These are phyloP conservation scores for Perdita meconis DNA, from an alignment of 2,888 invertebrate genomes.

Conservation along the genomic window DNA sequence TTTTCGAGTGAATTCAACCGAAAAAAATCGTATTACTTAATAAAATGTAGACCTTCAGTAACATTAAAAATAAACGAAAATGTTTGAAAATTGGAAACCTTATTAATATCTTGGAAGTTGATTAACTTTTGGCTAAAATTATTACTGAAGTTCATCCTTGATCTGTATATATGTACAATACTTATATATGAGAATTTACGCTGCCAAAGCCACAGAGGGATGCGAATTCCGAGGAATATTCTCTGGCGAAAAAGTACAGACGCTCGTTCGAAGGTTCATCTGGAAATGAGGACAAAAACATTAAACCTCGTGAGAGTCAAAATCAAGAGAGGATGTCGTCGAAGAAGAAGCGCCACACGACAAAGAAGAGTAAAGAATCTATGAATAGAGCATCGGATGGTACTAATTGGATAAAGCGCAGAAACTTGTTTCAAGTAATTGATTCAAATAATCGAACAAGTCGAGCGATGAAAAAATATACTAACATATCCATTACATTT, in stretches of 20 bases:
- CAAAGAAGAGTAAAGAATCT: conserved; percentile 16
- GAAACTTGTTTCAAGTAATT: conserved; percentile 24
- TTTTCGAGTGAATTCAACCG: too few relatives aligned
- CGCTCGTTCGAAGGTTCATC: background rate
- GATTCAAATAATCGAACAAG: background rate
- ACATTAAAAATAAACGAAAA: too few relatives aligned
- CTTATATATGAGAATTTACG: background rate
- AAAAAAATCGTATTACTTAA: too few relatives aligned
- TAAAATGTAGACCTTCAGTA: too few relatives aligned
- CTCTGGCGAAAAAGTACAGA: conserved; percentile 26
- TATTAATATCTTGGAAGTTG: too few relatives aligned
- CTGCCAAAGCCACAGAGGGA: conserved; percentile 34
- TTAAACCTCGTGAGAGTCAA: background rate
- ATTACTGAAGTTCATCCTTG: too few relatives aligned
- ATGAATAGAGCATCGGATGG: background rate
- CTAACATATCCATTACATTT: background rate
- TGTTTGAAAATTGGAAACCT: too few relatives aligned
- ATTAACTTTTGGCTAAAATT: too few relatives aligned
- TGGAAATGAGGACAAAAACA: conserved; percentile 9
- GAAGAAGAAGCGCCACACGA: background rate
- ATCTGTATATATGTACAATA: too few relatives aligned
- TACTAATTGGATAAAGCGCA: conserved; percentile 4
- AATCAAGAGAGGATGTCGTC: conserved; percentile 16
- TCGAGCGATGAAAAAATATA: background rate
- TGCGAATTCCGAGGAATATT: conserved; percentile 25